These are phyloP conservation scores for Osmoderma eremita DNA, from an alignment of 2,888 invertebrate species.

Conservation along the genomic window DNA sequence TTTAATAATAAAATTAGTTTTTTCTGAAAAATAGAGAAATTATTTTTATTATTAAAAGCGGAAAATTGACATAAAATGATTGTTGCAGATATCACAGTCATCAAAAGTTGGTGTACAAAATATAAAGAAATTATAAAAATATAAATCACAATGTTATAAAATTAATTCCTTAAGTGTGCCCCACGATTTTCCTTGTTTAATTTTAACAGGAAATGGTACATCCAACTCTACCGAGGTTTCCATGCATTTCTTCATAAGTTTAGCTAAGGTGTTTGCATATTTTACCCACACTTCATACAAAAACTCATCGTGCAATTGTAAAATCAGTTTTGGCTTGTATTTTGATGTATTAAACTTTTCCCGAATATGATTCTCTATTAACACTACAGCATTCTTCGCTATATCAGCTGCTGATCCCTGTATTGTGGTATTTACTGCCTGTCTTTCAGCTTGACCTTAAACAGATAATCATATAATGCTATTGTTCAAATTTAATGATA, in stretches of 20 bases:
- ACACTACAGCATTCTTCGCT: constrained; percentile 89
- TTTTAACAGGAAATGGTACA: constrained; percentile 88
- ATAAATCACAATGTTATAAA: constrained; percentile 7
- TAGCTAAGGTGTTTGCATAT: constrained; percentile 68
- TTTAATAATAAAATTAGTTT: constrained; percentile 13
- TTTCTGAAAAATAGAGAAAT: constrained; percentile 2
- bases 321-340: constrained; percentile 73
- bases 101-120: not conserved
- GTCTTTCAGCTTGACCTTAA: constrained; percentile 87
- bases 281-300: constrained; percentile 84
- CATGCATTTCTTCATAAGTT: constrained; percentile 80
- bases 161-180: constrained; percentile 64
- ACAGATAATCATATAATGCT: constrained; percentile 17
- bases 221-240: constrained; percentile 77
- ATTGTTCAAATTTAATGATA: not conserved
- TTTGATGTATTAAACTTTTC: constrained; percentile 61
- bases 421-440: constrained; percentile 94
- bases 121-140: constrained; percentile 10
- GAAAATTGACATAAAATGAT: constrained; percentile 7
- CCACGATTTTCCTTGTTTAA: constrained; percentile 86
- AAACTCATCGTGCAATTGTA: constrained; percentile 97
- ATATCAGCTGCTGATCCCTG: constrained; percentile 98
- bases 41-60: not conserved
- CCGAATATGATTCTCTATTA: constrained; percentile 72
- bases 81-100: constrained; percentile 10